Base-by-base conservation (phyloP, 2,888 invertebrate species). In the Adela reaumurella region DNA sequence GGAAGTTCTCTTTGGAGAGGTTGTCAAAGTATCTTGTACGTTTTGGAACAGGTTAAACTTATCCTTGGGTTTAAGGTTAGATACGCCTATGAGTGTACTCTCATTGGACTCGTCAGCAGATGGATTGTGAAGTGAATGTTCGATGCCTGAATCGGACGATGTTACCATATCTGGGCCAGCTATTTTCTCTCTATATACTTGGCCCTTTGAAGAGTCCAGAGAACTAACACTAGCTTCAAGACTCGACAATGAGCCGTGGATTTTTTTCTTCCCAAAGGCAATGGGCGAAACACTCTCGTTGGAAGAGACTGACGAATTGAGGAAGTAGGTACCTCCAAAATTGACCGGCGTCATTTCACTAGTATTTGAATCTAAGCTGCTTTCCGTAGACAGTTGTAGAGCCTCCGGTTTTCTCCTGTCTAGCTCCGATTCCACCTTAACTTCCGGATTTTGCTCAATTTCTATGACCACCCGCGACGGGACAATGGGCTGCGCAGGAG, bases 211-310 rank as follows among this genome's bases (percentile, higher is more conserved):
- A 0, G 81, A 81, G 42, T 81, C 81, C 28, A 80, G 55, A 0
- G 80, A 80, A 52, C 78, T 79, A 1, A 81, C 71, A 50, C 81
- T 81, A 0, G 78, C 80, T 58, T 80, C 80, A 45, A 80, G 60
- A 53, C 79, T 80, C 0, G 79, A 78, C 1, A 80, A 50, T 0
- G 80, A 80, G 14, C 74, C 79, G 50, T 79, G 76, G 6, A 76
- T 65, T 19, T 74, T 70, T 55, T 71, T 74, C 2, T 62, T 65
- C 48, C 65, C 74, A 52, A 78, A 78, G 50, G 74, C 65, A 19
- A 70, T 68, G 0, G 80, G 80, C 0, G 79, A 80, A 0, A 79
- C 78, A 46, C 80, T 80, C 18, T 80, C 80, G 24, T 74, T 78
- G 0, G 79, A 79, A 52, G 80, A 79, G 1, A 78, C 63, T 0